Base-by-base conservation (phyloP, 2,113 vertebrate genomes). In the Illadopsis cleaveri region DNA sequence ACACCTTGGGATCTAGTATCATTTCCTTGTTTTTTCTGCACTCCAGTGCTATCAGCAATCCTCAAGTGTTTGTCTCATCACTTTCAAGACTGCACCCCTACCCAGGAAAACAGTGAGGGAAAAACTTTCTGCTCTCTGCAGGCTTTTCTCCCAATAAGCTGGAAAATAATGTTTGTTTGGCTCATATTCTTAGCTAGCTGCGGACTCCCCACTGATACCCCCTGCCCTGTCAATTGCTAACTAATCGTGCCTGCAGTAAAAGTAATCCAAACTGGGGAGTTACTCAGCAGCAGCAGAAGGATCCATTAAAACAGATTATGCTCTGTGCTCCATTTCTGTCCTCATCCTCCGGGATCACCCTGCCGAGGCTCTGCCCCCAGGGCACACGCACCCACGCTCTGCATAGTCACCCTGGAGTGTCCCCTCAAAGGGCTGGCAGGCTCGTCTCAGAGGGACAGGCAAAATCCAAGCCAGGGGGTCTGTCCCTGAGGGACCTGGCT, bases 11-110 rank as follows among this genome's bases (percentile, higher is more conserved):
- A 91, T 83, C 53, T 90, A 72, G 83, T 42, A 68, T 62, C 31
- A 82, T 94, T 96, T 93, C 73, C 82, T 80, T 93, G 82, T 92
- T 93, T 91, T 77, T 92, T 78, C 90, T 82, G 90, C 75, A 89
- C 94, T 96, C 56, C 94, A 85, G 68, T 60, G 69, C 88, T 89
- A 93, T 96, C 92, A 90, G 72, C 90, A 83, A 53, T 90, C 80
- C 80, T 94, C 89, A 91, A 96, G 96, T 90, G 92, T 94, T 93
- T 96, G 92, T 93, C 93, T 94, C 94, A 81, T 92, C 45, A 9
- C 61, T 69, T 96, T 93, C 30, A 1, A 94, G 88, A 84, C 94
- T 68, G 93, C 76, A 92, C 76, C 86, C 88, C 94, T 90, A 71
- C 93, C 82, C 80, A 73, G 86, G 72, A 84, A 93, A 95, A 93